Conservation (phyloP, 2,888 invertebrate species). For the Venustoraphidia nigricollis region DNA sequence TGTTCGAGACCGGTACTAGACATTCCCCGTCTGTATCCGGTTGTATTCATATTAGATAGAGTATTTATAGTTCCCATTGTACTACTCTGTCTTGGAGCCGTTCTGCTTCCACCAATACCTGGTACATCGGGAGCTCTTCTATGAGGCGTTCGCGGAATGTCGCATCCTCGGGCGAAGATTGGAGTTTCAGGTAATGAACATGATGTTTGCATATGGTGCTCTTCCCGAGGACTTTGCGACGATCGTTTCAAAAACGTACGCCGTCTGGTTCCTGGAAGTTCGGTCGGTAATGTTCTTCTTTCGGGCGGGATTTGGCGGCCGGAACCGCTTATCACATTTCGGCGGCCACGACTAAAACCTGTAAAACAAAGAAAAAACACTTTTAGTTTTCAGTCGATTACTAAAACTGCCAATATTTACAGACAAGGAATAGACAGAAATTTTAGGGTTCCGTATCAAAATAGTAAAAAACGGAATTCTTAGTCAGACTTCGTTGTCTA, state of each 20-base stretch:
- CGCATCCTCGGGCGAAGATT: constrained; percentile 71
- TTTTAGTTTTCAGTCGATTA: not conserved
- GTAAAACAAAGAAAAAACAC: not conserved
- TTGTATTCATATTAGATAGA: constrained; percentile 28
- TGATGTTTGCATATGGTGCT: constrained; percentile 55
- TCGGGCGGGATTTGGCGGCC: constrained; percentile 44
- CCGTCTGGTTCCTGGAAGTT: constrained; percentile 33
- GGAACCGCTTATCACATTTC: constrained; percentile 30
- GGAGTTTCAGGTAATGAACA: constrained; percentile 82
- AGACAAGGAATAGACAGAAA: not conserved
- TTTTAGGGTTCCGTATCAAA: not conserved
- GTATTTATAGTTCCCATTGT: constrained; percentile 43
- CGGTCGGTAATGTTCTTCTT: constrained; percentile 57
- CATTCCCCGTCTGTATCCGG: constrained; percentile 16
- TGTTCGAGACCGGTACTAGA: constrained; percentile 27
- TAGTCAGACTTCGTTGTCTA: too few relatives aligned
- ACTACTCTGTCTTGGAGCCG: constrained; percentile 46
- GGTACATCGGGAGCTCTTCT: constrained; percentile 45
- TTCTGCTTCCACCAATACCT: constrained; percentile 28
- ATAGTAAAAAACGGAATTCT: too few relatives aligned
- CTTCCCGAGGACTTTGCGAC: constrained; percentile 41
- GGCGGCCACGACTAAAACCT: constrained; percentile 16
- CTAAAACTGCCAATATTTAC: not conserved
- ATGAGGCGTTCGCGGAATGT: constrained; percentile 71
- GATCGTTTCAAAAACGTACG: constrained; percentile 26